These are phyloP conservation scores for Blastomussa wellsi DNA, from an alignment of 92 coral and sea anemone species.

Conservation along the genomic window DNA sequence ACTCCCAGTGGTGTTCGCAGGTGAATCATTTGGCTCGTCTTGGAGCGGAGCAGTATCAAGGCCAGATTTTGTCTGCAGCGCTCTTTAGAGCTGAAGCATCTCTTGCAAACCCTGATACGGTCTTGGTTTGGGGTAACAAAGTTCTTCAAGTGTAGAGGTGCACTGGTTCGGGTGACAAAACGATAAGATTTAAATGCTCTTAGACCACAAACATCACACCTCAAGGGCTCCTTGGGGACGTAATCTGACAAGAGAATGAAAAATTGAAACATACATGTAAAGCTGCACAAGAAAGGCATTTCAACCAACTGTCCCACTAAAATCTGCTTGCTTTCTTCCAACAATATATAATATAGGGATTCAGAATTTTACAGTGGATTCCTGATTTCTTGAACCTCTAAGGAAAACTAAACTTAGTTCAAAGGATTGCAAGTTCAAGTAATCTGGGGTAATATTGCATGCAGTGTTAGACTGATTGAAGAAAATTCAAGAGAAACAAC, in stretches of 20 bases:
- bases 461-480: no score
- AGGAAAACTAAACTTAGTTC: no score
- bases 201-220: constrained; percentile 95
- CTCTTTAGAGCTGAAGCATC: constrained; percentile 92
- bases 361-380: no score
- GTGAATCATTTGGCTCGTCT: constrained; percentile 81
- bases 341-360: no score
- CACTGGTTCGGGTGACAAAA: constrained; percentile 79
- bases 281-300: no score
- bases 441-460: no score
- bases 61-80: constrained; percentile 92
- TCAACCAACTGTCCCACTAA: no score
- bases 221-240: constrained; percentile 57
- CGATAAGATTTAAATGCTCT: constrained; percentile 93
- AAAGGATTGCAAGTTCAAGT: no score
- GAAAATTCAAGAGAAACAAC: no score
- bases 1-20: constrained; percentile 93
- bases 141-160: constrained; percentile 81
- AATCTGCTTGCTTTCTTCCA: no score
- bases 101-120: constrained; percentile 87
- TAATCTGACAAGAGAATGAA: constrained; percentile 5
- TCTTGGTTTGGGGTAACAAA: constrained; percentile 82
- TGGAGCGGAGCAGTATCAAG: constrained; percentile 75
- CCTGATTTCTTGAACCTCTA: no score
- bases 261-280: not conserved